Evolutionary conservation across 2,113 vertebrate species (phyloP).

Genomic region (Microtus montanus): DNA sequence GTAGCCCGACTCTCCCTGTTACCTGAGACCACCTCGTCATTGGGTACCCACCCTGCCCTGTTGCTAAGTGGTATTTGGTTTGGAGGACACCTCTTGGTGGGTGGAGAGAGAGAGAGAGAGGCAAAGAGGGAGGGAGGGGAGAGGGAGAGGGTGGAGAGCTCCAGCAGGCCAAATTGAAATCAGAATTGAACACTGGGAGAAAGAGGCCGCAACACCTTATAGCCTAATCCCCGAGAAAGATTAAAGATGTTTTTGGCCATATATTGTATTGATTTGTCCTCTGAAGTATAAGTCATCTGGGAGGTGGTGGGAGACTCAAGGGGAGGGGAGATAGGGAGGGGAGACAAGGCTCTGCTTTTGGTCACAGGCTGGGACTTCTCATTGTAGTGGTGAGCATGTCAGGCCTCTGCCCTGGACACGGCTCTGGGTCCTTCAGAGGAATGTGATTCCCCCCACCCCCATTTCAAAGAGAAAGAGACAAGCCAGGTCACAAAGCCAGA

Average conservation of each 20-base stretch:
- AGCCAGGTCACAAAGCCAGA: background rate
- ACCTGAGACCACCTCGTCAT: background rate
- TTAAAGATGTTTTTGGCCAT: constrained; percentile 78
- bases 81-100: constrained; percentile 20
- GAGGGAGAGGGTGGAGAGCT: background rate
- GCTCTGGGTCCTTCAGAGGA: background rate
- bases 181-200: constrained; percentile 70
- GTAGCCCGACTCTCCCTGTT: background rate
- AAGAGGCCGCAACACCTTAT: constrained; percentile 67
- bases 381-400: fast-evolving
- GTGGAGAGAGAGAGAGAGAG: background rate
- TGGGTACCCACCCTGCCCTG: fast-evolving
- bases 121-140: background rate
- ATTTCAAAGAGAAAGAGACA: background rate
- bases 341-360: fast-evolving
- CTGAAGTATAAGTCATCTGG: constrained; percentile 77
- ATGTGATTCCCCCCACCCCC: background rate
- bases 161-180: constrained; percentile 77
- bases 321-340: background rate
- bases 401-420: background rate
- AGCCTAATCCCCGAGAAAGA: constrained; percentile 79
- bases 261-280: constrained; percentile 77
- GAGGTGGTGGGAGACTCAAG: background rate
- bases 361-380: background rate
- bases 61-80: constrained; percentile 53